phyloP scores from a whole-genome alignment of 2,113 vertebrate genomes.

The Galemys pyrenaicus region DNA sequence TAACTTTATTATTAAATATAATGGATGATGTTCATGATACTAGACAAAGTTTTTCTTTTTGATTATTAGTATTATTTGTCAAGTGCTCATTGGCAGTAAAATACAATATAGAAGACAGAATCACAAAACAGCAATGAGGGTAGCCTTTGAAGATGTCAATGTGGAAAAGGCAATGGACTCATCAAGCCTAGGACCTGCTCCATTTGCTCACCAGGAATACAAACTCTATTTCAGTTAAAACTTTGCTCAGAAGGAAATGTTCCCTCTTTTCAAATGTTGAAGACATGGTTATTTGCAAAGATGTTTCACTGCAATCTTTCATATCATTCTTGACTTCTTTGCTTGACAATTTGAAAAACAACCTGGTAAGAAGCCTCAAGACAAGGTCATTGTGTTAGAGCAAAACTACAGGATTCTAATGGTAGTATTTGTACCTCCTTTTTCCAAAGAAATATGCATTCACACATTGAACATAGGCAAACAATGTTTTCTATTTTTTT shows the following conservation, averaged over 20 bases:
- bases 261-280: neutral
- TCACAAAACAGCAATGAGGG: neutral
- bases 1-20: neutral
- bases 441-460: neutral
- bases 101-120: neutral
- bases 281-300: neutral
- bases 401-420: neutral
- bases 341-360: neutral
- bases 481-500: neutral
- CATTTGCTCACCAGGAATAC: neutral
- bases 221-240: neutral
- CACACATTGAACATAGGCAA: neutral
- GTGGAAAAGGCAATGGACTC: neutral
- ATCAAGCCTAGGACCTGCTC: rapidly evolving
- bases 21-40: neutral
- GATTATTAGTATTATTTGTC: neutral
- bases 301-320: neutral
- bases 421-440: neutral
- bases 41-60: neutral
- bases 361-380: neutral
- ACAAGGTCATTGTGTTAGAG: neutral
- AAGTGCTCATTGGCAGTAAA: neutral
- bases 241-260: neutral
- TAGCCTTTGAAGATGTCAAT: neutral
- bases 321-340: neutral